A percentile compares a stretch with the other conserved stretches of the same genome.
These are phyloP conservation scores for Myotis brandtii DNA, from an alignment of 2,113 vertebrate genomes.

Conservation along the genomic window DNA sequence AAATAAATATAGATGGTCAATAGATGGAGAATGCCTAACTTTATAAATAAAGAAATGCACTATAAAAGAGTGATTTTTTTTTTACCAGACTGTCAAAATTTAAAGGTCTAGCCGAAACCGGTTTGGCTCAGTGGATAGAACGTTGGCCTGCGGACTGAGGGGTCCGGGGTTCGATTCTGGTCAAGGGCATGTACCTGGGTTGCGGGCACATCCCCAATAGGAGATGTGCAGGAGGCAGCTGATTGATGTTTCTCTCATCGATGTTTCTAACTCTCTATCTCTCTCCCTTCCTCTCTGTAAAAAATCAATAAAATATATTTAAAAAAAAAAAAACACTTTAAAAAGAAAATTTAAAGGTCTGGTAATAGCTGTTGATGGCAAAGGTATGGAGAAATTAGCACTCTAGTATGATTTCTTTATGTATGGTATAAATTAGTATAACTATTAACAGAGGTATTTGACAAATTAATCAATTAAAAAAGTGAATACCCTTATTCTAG, in stretches of 20 bases:
- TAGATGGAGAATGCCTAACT: not conserved
- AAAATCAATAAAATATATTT: too few species aligned
- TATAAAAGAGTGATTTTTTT: not conserved
- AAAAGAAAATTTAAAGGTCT: constrained; percentile 5
- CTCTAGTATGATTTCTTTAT: constrained; percentile 27
- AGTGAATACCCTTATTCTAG: not conserved
- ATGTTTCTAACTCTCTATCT: too few species aligned
- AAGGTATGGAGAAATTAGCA: not conserved
- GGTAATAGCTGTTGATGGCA: not conserved
- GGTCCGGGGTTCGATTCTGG: too few species aligned
- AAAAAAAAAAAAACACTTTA: too few species aligned
- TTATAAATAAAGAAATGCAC: not conserved
- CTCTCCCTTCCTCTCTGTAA: too few species aligned
- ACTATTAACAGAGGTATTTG: not conserved
- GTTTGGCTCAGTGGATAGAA: too few species aligned
- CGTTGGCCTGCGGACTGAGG: too few species aligned
- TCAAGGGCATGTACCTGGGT: too few species aligned
- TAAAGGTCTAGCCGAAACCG: too few species aligned
- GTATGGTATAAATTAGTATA: not conserved
- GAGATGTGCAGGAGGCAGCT: too few species aligned
- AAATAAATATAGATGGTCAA: constrained; percentile 21
- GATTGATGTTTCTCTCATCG: too few species aligned
- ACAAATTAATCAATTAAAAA: not conserved
- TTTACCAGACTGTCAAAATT: not conserved
- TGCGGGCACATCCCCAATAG: too few species aligned